Evolutionary conservation across 2,888 invertebrate genomes (phyloP).

Genomic region (Hedychridium roseum): DNA sequence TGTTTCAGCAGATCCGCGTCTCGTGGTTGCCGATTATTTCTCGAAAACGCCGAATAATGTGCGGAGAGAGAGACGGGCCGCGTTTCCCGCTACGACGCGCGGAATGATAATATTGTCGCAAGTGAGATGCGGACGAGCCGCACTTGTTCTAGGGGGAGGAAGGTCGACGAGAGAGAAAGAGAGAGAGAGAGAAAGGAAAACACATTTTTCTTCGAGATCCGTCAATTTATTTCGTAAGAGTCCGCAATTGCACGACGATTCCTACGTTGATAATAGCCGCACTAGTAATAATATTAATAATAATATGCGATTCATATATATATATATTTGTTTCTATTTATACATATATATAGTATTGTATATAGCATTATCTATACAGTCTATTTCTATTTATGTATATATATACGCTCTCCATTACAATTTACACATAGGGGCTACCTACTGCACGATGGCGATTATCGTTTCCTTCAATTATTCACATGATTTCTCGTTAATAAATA

Average conservation of each 20-base stretch:
- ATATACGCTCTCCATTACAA: conserved; percentile 43
- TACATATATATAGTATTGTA: conserved; percentile 15
- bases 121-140: too few species aligned
- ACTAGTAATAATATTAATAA: conserved; percentile 23
- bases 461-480: conserved; percentile 45
- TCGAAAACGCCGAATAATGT: too few species aligned
- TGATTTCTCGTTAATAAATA: conserved; percentile 38
- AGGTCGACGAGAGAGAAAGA: neutral
- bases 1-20: too few species aligned
- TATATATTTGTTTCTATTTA: conserved; percentile 17
- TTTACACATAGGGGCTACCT: conserved; percentile 56
- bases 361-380: conserved; percentile 46
- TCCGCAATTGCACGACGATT: conserved; percentile 44
- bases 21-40: too few species aligned
- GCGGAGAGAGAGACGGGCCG: too few species aligned
- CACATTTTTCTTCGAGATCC: conserved; percentile 18
- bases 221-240: conserved; percentile 54
- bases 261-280: conserved; percentile 41
- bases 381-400: conserved; percentile 37
- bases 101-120: too few species aligned
- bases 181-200: conserved; percentile 12
- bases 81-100: too few species aligned
- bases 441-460: conserved; percentile 25
- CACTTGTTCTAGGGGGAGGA: too few species aligned
- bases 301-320: conserved; percentile 39